These are phyloP conservation scores for Prunella strophiata DNA, from an alignment of 2,797 vertebrate genomes.

Conservation along the genomic window DNA sequence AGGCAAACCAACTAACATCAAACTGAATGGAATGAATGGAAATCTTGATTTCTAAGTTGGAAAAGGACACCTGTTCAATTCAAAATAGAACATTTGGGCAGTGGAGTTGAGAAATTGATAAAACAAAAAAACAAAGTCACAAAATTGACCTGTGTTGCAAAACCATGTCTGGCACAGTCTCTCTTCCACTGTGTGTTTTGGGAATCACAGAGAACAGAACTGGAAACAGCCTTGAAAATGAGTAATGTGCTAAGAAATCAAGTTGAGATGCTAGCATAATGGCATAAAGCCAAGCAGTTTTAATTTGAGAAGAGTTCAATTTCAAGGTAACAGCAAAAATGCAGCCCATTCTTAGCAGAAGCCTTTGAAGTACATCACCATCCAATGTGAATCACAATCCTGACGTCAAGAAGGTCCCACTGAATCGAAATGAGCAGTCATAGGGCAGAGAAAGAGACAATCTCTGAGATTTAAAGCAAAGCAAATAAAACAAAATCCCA, in stretches of 20 bases:
- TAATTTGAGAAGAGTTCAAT: neutral
- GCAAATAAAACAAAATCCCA: neutral
- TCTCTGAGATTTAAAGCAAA: neutral
- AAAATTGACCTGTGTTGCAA: neutral
- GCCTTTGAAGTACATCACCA: neutral
- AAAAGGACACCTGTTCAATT: neutral
- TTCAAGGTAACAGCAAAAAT: conserved; percentile 4
- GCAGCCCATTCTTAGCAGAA: neutral
- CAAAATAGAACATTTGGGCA: neutral
- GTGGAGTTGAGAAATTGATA: neutral
- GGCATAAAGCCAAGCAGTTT: neutral
- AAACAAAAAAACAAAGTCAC: rapidly evolving
- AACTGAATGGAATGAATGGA: neutral
- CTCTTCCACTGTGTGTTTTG: neutral
- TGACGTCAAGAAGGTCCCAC: neutral
- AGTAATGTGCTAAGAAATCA: neutral
- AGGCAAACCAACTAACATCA: neutral
- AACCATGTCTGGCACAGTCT: neutral
- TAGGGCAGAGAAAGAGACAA: neutral
- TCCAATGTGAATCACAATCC: neutral
- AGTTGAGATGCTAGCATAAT: neutral
- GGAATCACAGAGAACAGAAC: neutral
- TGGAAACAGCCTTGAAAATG: neutral
- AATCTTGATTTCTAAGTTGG: neutral
- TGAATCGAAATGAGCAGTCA: neutral